Evolutionary conservation across 2,888 invertebrate genomes (phyloP).

Genomic region (Syrphus vitripennis): DNA sequence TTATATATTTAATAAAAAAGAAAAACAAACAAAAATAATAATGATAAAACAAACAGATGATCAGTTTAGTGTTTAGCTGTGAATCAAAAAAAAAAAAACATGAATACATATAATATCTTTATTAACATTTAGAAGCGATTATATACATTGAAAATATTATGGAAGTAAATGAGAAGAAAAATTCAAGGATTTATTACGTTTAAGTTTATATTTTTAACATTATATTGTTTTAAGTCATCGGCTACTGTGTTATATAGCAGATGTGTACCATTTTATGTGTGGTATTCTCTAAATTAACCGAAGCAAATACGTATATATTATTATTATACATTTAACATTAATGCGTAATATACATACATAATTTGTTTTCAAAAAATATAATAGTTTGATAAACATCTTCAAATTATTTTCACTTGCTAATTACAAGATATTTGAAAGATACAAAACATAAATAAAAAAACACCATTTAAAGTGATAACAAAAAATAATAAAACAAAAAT

Average conservation of each 20-base stretch:
- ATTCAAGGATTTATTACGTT: conserved; percentile 45
- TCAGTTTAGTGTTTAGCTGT: conserved; percentile 21
- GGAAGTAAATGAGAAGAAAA: background rate
- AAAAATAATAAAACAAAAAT: conserved; percentile 50
- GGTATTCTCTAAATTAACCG: conserved; percentile 44
- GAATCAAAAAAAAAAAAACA: conserved; percentile 12
- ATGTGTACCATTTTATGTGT: conserved; percentile 38
- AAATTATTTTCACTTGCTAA: conserved; percentile 35
- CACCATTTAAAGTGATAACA: conserved; percentile 58
- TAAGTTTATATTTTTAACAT: conserved; percentile 35
- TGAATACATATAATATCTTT: background rate
- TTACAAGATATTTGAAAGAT: conserved; percentile 10
- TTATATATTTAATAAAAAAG: conserved; percentile 15
- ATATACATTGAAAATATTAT: background rate
- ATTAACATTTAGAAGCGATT: conserved; percentile 8
- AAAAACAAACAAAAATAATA: conserved; percentile 1
- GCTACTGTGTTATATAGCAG: conserved; percentile 19
- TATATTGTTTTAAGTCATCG: conserved; percentile 10
- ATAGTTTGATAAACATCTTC: background rate
- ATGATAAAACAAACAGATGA: conserved; percentile 6
- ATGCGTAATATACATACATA: conserved; percentile 19
- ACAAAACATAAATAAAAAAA: conserved; percentile 23
- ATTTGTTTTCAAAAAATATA: conserved; percentile 8
- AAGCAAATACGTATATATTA: conserved; percentile 35
- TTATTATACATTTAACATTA: conserved; percentile 15